These are phyloP conservation scores for Phymastichus coffea DNA, from an alignment of 1,140 invertebrate species.

Conservation along the genomic window DNA sequence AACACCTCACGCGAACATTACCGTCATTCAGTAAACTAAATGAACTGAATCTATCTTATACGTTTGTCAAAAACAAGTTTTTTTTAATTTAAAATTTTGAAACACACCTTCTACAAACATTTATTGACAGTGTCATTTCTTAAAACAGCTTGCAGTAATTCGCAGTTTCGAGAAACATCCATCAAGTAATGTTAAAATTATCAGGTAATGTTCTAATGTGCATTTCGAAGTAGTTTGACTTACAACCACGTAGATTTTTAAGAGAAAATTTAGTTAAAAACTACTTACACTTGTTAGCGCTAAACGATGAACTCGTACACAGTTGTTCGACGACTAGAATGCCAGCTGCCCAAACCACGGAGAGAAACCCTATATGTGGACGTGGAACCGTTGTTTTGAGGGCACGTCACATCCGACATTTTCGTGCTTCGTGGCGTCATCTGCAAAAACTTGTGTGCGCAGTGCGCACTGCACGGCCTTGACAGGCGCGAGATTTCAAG, in stretches of 20 bases:
- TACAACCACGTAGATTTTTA: too few relatives aligned
- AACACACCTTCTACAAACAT: neutral
- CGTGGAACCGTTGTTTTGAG: constrained; percentile 12
- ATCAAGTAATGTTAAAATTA: too few relatives aligned
- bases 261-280: too few relatives aligned
- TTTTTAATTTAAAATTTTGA: neutral
- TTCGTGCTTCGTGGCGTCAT: too few relatives aligned
- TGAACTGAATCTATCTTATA: neutral
- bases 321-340: constrained; percentile 13
- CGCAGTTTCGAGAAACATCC: neutral
- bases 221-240: too few relatives aligned
- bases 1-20: too few relatives aligned
- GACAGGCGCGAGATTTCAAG: neutral
- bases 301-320: neutral
- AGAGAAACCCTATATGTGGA: constrained; percentile 2
- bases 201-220: too few relatives aligned
- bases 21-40: neutral
- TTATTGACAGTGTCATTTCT: neutral
- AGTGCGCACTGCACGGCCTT: neutral
- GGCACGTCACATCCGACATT: neutral
- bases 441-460: neutral
- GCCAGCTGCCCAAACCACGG: too few relatives aligned
- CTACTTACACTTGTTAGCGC: constrained; percentile 9
- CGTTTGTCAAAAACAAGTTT: neutral
- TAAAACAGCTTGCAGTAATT: constrained; percentile 3